Evolutionary conservation across 2,888 invertebrate genomes (phyloP), one percentile per base, ranked within the genome.

Genomic region (Tetranychus truncatus): DNA sequence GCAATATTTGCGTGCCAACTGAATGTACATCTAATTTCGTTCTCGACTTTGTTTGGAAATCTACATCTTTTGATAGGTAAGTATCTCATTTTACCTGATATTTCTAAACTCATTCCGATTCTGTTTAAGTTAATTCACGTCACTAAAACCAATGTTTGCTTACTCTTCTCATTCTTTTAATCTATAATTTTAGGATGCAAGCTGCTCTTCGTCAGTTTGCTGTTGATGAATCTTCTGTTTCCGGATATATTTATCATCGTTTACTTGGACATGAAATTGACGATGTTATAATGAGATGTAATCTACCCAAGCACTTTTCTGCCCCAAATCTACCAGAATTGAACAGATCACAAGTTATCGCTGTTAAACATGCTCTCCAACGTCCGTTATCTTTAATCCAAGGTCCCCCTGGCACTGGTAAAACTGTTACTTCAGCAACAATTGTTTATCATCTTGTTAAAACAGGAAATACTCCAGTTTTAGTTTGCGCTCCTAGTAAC

Each of bases 41-140:
- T 0, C 94, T 97, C 6, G 97, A 99, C 84, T 99, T 96, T 83
- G 96, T 97, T 74, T 97, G 96, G 97, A 97, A 97, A 83, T 94
- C 95, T 78, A 97, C 96, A 1, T 94, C 94, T 45, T 97, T 97
- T 83, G 96, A 96, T 84, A 88, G 91, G 91, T 90, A 80, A 79
- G 71, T 71, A 18, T 18, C 24, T 71, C 11, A 71, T 7, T 71
- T 1, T 11, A 21, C 11, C 3, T 34, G 2, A 5, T 34, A 34
- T 34, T 34, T 34, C 34, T 3, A 34, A 34, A 34, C 34, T 1
- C 34, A 34, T 34, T 34, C 34, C 4, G 34, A 34, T 3, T 34
- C 34, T 34, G 34, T 34, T 34, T 3, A 34, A 34, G 34, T 34
- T 34, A 34, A 34, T 34, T 66, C 11, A 20, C 9, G 7, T 34